Evolutionary conservation across 2,113 vertebrate species (phyloP).

Genomic region (Micromys minutus): DNA sequence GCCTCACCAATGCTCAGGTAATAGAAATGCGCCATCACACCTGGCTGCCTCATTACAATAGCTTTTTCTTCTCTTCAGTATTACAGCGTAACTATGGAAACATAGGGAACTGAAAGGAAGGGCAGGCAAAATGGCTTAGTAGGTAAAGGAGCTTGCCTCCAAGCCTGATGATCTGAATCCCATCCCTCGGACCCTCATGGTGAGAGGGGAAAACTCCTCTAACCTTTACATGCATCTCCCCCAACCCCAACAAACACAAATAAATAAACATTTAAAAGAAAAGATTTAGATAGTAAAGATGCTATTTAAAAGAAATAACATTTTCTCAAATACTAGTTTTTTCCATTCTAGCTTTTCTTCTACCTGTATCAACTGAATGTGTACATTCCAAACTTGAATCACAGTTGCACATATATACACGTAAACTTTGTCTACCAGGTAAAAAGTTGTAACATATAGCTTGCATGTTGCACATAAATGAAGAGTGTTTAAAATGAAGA

Average conservation of each 20-base stretch:
- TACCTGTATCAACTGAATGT: neutral
- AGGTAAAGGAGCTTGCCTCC: neutral
- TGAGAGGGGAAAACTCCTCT: neutral
- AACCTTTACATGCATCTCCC: too few species aligned
- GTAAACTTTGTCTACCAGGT: neutral
- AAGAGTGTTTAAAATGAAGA: neutral
- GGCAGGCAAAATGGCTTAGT: neutral
- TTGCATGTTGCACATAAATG: neutral
- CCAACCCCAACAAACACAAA: neutral
- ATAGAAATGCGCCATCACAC: neutral
- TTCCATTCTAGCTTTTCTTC: neutral
- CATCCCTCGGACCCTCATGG: too few species aligned
- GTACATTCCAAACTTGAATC: constrained; percentile 30
- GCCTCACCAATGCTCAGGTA: neutral
- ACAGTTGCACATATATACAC: neutral
- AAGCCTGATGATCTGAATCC: neutral
- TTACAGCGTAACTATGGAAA: constrained; percentile 13
- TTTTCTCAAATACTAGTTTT: constrained; percentile 5
- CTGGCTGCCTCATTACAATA: neutral
- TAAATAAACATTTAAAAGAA: neutral
- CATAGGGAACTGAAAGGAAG: neutral
- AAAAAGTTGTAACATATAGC: neutral
- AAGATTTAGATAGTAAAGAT: constrained; percentile 40
- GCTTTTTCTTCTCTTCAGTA: constrained; percentile 24
- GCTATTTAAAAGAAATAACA: constrained; percentile 5